Conservation (phyloP, 2,797 vertebrate genomes). For the Philypnodon macrostomus region DNA sequence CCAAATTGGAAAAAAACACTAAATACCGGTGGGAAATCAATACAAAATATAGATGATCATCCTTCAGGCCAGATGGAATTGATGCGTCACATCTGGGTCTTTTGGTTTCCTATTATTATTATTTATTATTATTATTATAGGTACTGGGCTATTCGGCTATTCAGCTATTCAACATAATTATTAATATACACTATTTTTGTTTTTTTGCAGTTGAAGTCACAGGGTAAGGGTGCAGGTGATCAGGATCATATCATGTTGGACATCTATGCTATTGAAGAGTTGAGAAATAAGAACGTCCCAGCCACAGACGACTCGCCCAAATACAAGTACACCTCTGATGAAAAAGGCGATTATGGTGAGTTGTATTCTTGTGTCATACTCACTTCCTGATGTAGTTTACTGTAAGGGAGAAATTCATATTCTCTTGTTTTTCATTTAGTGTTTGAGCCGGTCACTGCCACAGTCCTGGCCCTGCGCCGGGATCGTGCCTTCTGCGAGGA, state of each 20-base stretch:
- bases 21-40: too few relatives aligned
- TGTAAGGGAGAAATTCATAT: background rate
- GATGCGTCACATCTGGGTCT: too few relatives aligned
- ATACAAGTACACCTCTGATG: constrained; percentile 83
- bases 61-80: too few relatives aligned
- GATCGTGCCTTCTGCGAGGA: constrained; percentile 89
- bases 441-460: constrained; percentile 80
- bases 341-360: constrained; percentile 82
- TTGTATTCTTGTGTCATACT: background rate
- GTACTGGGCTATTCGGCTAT: too few relatives aligned
- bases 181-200: constrained; percentile 1
- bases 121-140: too few relatives aligned
- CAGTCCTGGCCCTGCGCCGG: constrained; percentile 87
- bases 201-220: constrained; percentile 86
- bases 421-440: constrained; percentile 34
- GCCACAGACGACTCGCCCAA: constrained; percentile 87
- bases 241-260: constrained; percentile 95
- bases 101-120: too few relatives aligned
- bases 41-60: too few relatives aligned
- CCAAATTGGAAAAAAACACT: too few relatives aligned
- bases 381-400: background rate
- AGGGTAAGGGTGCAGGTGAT: constrained; percentile 89
- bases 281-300: constrained; percentile 79
- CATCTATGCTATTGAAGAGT: constrained; percentile 96
- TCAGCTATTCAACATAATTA: too few relatives aligned